Conservation (phyloP, 2,797 vertebrate genomes). For the Manis pentadactyla region DNA sequence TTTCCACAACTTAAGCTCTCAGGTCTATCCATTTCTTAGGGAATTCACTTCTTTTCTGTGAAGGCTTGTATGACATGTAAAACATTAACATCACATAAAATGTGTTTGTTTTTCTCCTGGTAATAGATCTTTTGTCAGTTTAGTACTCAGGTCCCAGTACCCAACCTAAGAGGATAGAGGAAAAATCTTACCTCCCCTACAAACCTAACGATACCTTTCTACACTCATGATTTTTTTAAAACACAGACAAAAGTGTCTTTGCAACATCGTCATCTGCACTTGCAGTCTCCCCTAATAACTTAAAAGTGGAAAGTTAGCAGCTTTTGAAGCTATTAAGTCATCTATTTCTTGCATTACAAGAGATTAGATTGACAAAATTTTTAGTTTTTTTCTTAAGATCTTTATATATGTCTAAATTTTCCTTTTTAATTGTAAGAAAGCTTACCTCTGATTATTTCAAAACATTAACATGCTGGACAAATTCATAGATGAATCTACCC, state of each 20-base stretch:
- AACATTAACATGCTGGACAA: not conserved
- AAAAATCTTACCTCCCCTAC: not conserved
- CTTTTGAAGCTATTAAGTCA: not conserved
- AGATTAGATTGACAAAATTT: not conserved
- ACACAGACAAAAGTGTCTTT: not conserved
- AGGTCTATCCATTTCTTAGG: not conserved
- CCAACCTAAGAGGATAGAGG: not conserved
- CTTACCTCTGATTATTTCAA: constrained; percentile 10
- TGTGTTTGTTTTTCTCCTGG: not conserved
- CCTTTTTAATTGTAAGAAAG: not conserved
- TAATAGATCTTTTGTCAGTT: not conserved
- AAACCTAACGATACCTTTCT: not conserved
- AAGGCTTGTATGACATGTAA: not conserved
- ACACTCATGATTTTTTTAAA: not conserved
- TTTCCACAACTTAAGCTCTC: not conserved
- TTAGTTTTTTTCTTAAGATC: not conserved
- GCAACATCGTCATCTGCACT: not conserved
- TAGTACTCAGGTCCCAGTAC: not conserved
- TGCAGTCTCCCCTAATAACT: not conserved
- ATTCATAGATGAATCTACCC: not conserved
- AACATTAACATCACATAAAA: not conserved
- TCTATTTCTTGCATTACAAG: not conserved
- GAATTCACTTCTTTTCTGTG: not conserved
- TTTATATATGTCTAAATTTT: not conserved
- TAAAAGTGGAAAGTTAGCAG: not conserved